A percentile compares a stretch with the other conserved stretches of the same genome.
phyloP scores from a whole-genome alignment of 2,113 vertebrate genomes.

The Columba janthina region DNA sequence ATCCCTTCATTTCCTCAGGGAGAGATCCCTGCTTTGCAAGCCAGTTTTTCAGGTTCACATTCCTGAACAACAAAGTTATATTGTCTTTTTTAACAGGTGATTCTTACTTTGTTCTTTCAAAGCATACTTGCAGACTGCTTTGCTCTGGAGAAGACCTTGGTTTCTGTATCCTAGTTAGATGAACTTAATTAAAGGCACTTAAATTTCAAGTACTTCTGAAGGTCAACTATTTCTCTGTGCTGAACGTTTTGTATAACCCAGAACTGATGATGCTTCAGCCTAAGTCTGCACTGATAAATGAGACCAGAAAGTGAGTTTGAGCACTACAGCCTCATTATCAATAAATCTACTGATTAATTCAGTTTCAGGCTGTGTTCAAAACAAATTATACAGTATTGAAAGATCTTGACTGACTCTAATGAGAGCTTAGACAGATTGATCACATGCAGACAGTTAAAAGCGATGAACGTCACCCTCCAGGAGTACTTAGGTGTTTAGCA shows the following conservation, averaged over 20 bases:
- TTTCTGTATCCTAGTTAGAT: not conserved
- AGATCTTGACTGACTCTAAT: not conserved
- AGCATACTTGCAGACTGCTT: not conserved
- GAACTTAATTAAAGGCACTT: not conserved
- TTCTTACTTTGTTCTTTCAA: not conserved
- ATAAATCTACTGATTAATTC: not conserved
- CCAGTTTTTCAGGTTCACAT: not conserved
- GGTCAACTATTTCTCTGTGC: not conserved
- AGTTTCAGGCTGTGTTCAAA: not conserved
- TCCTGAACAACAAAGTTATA: not conserved
- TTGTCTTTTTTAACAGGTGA: not conserved
- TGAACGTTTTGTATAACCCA: not conserved
- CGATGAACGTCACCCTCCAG: not conserved
- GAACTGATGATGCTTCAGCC: not conserved
- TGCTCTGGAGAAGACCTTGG: not conserved
- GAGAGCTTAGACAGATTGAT: not conserved
- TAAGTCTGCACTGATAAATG: not conserved
- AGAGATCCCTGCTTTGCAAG: not conserved
- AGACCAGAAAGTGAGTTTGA: not conserved
- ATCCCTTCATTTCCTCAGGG: not conserved
- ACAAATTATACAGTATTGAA: not conserved
- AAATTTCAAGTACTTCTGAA: not conserved
- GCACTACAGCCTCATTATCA: not conserved
- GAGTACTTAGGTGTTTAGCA: not conserved
- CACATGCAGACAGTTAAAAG: not conserved